Evolutionary conservation across 2,888 invertebrate genomes (phyloP).

Genomic region (Nysson spinosus): DNA sequence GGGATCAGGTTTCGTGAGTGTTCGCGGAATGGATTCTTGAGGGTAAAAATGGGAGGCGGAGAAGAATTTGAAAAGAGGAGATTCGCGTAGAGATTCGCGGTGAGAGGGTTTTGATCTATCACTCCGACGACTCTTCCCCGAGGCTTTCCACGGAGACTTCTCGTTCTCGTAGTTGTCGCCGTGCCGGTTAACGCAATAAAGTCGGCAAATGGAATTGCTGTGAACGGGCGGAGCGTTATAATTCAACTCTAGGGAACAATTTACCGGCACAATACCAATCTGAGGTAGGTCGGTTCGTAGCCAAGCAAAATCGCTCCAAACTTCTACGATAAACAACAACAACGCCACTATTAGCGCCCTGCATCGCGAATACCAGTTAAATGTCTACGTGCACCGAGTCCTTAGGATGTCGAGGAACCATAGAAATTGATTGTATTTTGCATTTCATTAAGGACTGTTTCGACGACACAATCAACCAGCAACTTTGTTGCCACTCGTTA

Average conservation of each 20-base stretch:
- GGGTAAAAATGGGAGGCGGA: too few species aligned
- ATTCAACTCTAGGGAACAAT: slow-evolving; percentile 69
- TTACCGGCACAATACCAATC: slow-evolving; percentile 63
- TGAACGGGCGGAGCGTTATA: slow-evolving; percentile 61
- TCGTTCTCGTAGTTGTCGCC: slow-evolving; percentile 27
- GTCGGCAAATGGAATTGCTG: slow-evolving; percentile 60
- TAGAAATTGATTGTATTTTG: too few species aligned
- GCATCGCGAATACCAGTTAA: not conserved
- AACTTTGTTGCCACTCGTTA: too few species aligned
- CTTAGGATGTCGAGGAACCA: not conserved
- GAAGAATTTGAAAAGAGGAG: not conserved
- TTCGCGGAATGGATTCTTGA: too few species aligned
- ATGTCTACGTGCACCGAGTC: not conserved
- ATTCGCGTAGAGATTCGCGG: slow-evolving; percentile 23
- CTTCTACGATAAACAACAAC: slow-evolving; percentile 61
- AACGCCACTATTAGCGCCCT: slow-evolving; percentile 32
- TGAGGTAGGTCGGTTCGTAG: slow-evolving; percentile 46
- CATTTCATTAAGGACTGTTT: too few species aligned
- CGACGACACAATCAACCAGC: too few species aligned
- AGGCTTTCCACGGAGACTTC: slow-evolving; percentile 26
- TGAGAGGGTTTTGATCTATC: slow-evolving; percentile 54
- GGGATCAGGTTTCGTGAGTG: too few species aligned
- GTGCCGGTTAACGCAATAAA: slow-evolving; percentile 58
- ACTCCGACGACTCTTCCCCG: slow-evolving; percentile 27
- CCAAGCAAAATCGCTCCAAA: slow-evolving; percentile 57